A percentile compares a stretch with the other conserved stretches of the same genome.
Evolutionary conservation across 2,888 invertebrate species (phyloP).

Genomic region (Stenichneumon culpator): DNA sequence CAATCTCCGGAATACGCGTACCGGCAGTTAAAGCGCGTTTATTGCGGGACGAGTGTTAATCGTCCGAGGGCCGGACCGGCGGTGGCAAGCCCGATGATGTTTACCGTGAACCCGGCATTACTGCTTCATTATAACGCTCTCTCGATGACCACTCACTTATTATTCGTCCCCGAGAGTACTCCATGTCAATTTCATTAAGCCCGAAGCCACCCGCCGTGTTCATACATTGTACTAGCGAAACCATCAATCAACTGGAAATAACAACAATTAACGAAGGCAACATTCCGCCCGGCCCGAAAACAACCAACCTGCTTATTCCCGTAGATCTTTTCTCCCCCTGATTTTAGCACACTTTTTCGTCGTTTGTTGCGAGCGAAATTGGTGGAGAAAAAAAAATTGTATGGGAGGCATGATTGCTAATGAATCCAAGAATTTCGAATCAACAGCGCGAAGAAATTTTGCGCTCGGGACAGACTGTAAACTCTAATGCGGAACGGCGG

Average conservation of each 20-base stretch:
- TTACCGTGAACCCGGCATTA: constrained; percentile 60
- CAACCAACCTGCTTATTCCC: background rate
- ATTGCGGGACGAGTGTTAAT: constrained; percentile 65
- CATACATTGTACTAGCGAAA: background rate
- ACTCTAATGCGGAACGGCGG: background rate
- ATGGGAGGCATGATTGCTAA: constrained; percentile 9
- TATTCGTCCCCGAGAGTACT: constrained; percentile 35
- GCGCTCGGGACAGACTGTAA: background rate
- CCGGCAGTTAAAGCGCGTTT: constrained; percentile 65
- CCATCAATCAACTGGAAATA: constrained; percentile 50
- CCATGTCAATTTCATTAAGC: constrained; percentile 56
- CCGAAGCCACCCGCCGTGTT: background rate
- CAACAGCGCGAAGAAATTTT: background rate
- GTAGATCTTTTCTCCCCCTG: too few relatives aligned
- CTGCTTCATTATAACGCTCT: constrained; percentile 61
- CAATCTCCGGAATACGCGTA: constrained; percentile 59
- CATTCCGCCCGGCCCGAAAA: background rate
- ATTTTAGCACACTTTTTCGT: too few relatives aligned
- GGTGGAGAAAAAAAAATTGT: background rate
- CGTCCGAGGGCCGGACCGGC: constrained; percentile 42
- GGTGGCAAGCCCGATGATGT: constrained; percentile 56
- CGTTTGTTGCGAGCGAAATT: background rate
- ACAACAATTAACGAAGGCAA: background rate
- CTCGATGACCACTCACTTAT: constrained; percentile 67
- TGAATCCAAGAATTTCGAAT: constrained; percentile 11